phyloP scores from a whole-genome alignment of 2,888 invertebrate species.

The Acleris holmiana region DNA sequence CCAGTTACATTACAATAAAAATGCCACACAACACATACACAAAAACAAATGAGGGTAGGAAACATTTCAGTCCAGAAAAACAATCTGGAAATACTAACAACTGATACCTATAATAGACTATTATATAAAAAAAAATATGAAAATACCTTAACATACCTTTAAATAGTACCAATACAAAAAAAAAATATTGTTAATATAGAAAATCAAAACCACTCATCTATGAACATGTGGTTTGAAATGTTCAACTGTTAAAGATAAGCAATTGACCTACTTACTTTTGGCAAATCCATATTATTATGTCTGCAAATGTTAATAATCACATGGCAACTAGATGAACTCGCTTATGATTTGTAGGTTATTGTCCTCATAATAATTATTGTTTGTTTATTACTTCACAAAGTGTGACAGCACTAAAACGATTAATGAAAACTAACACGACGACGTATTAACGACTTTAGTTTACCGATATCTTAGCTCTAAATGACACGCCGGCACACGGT shows the following conservation, averaged over 20 bases:
- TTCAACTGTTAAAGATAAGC: constrained; percentile 47
- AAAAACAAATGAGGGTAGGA: not conserved
- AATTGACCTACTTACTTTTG: constrained; percentile 61
- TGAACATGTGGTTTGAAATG: constrained; percentile 22
- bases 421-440: constrained; percentile 37
- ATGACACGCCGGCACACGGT: constrained; percentile 31
- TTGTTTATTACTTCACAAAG: constrained; percentile 52
- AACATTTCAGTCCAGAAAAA: not conserved
- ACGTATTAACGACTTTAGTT: constrained; percentile 13
- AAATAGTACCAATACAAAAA: not conserved
- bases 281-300: constrained; percentile 52
- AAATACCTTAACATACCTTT: too few relatives aligned
- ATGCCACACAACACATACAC: not conserved
- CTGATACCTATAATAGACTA: not conserved
- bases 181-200: not conserved
- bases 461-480: constrained; percentile 25
- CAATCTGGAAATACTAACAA: too few relatives aligned
- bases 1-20: not conserved
- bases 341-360: constrained; percentile 54
- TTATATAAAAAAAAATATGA: too few relatives aligned
- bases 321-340: constrained; percentile 33
- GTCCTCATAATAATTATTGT: constrained; percentile 49
- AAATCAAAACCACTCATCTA: not conserved
- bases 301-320: constrained; percentile 30
- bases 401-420: constrained; percentile 39